phyloP scores from a whole-genome alignment of 2,113 vertebrate species.

The Hippocampus barbouri region DNA sequence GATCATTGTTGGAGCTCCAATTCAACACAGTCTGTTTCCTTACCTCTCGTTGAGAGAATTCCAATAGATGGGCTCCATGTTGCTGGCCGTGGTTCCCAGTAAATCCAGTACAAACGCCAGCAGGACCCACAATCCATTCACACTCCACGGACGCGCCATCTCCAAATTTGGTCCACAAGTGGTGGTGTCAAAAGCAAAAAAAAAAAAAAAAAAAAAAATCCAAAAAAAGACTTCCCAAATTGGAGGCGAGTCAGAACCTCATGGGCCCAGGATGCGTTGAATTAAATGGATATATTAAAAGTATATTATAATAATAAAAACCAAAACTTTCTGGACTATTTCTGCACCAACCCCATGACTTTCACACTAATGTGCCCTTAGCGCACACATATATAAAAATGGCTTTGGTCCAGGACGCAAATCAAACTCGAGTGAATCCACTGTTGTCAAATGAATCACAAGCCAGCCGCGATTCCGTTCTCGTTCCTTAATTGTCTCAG shows the following conservation, averaged over 20 bases:
- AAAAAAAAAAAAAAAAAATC: constrained; percentile 24
- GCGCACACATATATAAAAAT: constrained; percentile 6
- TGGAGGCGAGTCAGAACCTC: constrained; percentile 49
- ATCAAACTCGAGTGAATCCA: constrained; percentile 41
- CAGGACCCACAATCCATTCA: constrained; percentile 67
- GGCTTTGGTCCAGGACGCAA: constrained; percentile 22
- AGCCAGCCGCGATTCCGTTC: constrained; percentile 40
- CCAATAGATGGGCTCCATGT: constrained; percentile 81
- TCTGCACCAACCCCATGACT: constrained; percentile 63
- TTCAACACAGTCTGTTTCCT: constrained; percentile 6
- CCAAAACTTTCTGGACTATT: constrained; percentile 35
- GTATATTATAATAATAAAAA: not conserved
- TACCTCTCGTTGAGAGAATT: constrained; percentile 79
- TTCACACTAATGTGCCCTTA: constrained; percentile 48
- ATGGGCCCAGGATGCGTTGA: constrained; percentile 47
- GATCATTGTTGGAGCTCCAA: not conserved
- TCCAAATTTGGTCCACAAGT: constrained; percentile 60
- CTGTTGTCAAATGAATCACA: constrained; percentile 26
- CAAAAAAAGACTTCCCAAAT: constrained; percentile 39
- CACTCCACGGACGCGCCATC: constrained; percentile 67
- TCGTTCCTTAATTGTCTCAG: constrained; percentile 56
- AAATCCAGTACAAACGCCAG: constrained; percentile 77
- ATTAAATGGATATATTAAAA: not conserved
- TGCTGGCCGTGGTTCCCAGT: constrained; percentile 73
- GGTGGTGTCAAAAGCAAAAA: constrained; percentile 2